These are phyloP conservation scores for Eptatretus burgeri DNA, from an alignment of 2,113 vertebrate species.

Conservation along the genomic window DNA sequence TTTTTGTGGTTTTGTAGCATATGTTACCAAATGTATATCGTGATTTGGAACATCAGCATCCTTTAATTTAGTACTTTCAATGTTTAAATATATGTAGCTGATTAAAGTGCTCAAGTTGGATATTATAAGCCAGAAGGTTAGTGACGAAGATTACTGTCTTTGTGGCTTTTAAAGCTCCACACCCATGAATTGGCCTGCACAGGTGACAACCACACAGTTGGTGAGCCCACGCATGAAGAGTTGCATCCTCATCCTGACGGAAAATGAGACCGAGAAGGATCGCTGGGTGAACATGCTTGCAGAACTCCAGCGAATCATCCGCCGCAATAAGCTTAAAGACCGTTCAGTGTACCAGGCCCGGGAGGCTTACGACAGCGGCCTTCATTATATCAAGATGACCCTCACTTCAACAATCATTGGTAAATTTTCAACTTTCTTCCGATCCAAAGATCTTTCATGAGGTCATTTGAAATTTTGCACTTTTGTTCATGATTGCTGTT, in stretches of 20 bases:
- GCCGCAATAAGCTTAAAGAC: slow-evolving; percentile 91
- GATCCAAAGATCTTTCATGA: no score
- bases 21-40: no score
- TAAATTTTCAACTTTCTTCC: slow-evolving; percentile 11
- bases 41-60: no score
- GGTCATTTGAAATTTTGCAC: no score
- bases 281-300: slow-evolving; percentile 77
- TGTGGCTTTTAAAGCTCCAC: not conserved
- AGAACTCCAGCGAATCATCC: slow-evolving; percentile 72
- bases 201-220: slow-evolving; percentile 82
- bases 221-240: slow-evolving; percentile 50
- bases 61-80: no score
- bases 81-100: no score
- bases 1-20: no score
- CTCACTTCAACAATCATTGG: slow-evolving; percentile 75
- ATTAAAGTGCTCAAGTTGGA: no score
- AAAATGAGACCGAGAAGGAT: slow-evolving; percentile 60
- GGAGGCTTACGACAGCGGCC: slow-evolving; percentile 84
- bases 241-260: slow-evolving; percentile 70
- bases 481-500: no score
- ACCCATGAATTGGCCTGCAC: not conserved
- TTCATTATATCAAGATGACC: slow-evolving; percentile 89
- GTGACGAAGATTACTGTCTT: not conserved
- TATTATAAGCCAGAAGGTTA: no score
- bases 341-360: slow-evolving; percentile 76